A percentile compares a stretch with the other conserved stretches of the same genome.
These are phyloP conservation scores for Trematomus loennbergii DNA, from an alignment of 2,113 vertebrate genomes.

Conservation along the genomic window DNA sequence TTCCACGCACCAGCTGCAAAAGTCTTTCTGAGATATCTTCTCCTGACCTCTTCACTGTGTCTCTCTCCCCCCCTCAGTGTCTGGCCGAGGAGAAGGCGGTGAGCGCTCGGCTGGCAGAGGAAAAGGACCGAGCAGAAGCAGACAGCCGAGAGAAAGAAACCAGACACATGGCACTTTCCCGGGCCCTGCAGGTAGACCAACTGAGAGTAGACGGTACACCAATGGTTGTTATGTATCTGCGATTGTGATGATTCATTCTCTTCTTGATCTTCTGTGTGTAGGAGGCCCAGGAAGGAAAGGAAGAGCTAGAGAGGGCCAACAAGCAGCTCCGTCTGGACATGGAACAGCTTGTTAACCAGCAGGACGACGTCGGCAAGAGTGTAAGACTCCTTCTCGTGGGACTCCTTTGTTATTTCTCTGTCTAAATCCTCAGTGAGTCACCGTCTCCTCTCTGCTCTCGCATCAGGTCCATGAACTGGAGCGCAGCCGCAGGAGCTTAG, in stretches of 20 bases:
- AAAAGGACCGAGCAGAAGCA: slow-evolving; percentile 89
- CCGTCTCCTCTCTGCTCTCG: not conserved
- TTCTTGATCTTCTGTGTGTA: slow-evolving; percentile 40
- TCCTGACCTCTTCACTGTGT: not conserved
- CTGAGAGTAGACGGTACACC: not conserved
- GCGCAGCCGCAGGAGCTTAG: slow-evolving; percentile 84
- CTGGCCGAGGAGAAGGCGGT: slow-evolving; percentile 92
- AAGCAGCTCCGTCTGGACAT: slow-evolving; percentile 89
- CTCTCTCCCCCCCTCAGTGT: slow-evolving; percentile 77
- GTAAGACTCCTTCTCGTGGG: slow-evolving; percentile 72
- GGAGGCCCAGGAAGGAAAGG: slow-evolving; percentile 87
- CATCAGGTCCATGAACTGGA: slow-evolving; percentile 92
- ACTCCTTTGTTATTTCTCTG: not conserved
- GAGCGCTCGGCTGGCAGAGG: slow-evolving; percentile 87
- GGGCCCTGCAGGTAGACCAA: slow-evolving; percentile 84
- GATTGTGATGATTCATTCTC: not conserved
- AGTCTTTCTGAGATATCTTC: not conserved
- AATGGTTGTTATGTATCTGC: not conserved
- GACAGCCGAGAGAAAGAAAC: slow-evolving; percentile 92
- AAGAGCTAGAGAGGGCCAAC: slow-evolving; percentile 90
- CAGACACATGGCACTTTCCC: slow-evolving; percentile 83
- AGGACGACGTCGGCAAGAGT: slow-evolving; percentile 93
- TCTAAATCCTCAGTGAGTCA: slow-evolving; percentile 20
- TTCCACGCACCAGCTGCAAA: not conserved
- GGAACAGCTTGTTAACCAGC: slow-evolving; percentile 91